A percentile compares a stretch with the other conserved stretches of the same genome.
phyloP scores from a whole-genome alignment of 2,113 vertebrate genomes.

The Setophaga petechia region DNA sequence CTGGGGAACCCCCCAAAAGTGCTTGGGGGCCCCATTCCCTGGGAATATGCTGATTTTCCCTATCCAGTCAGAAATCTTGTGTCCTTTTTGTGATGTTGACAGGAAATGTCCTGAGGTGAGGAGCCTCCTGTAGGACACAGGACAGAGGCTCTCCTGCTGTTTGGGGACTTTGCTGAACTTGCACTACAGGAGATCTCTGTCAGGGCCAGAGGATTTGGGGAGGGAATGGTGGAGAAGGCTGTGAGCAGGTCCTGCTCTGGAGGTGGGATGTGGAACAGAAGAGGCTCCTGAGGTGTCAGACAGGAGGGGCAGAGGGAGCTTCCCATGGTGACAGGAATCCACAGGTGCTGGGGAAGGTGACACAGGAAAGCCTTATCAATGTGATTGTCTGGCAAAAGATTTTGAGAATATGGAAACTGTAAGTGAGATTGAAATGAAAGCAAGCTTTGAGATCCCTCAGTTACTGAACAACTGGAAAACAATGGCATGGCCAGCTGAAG shows the following conservation, averaged over 20 bases:
- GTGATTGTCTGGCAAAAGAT: too few relatives aligned
- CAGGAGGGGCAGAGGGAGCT: background rate
- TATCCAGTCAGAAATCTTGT: fast-evolving
- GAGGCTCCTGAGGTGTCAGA: background rate
- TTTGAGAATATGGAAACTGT: too few relatives aligned
- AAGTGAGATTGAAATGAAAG: too few relatives aligned
- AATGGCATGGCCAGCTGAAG: too few relatives aligned
- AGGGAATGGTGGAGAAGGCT: background rate
- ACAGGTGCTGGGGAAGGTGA: too few relatives aligned
- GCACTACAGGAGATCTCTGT: fast-evolving
- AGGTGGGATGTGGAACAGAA: background rate
- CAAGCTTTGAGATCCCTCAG: too few relatives aligned
- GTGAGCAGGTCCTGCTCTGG: background rate
- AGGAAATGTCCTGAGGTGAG: background rate
- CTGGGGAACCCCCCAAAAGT: background rate
- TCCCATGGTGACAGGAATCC: fast-evolving
- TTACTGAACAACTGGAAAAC: too few relatives aligned
- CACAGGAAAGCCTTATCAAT: too few relatives aligned
- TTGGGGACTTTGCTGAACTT: background rate
- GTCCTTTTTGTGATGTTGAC: background rate
- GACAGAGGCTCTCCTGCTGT: background rate
- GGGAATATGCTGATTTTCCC: background rate
- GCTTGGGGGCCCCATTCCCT: fast-evolving
- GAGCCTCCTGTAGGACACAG: background rate
- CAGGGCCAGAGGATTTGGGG: background rate